Percentiles rank a stretch among this genome's conserved stretches.
phyloP scores from a whole-genome alignment of 2,797 vertebrate genomes.

The Xiphorhynchus erythropygius region DNA sequence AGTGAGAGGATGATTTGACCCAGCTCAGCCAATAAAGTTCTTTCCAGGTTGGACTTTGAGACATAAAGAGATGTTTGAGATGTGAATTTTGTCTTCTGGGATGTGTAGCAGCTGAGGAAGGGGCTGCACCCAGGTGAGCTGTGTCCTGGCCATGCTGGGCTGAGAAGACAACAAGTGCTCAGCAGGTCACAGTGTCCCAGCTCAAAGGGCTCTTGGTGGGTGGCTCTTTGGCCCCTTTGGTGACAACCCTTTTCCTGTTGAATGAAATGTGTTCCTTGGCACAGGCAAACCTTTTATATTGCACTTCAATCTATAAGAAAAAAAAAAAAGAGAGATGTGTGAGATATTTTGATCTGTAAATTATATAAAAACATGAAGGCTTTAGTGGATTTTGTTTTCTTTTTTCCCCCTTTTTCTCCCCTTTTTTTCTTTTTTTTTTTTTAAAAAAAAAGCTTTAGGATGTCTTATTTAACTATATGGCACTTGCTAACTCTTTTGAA shows the following conservation, averaged over 20 bases:
- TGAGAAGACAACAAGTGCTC: not conserved
- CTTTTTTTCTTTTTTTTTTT: rapidly evolving
- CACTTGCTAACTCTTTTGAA: not conserved
- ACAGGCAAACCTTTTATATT: not conserved
- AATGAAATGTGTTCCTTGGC: not conserved
- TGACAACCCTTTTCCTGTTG: not conserved
- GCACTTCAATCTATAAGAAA: not conserved
- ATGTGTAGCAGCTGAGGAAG: not conserved
- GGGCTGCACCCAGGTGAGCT: not conserved
- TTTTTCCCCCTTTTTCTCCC: not conserved
- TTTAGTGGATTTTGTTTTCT: rapidly evolving
- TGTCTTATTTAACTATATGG: not conserved
- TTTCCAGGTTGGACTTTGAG: not conserved
- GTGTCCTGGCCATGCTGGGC: too few relatives aligned
- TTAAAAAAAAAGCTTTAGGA: not conserved
- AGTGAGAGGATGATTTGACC: not conserved
- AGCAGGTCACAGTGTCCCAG: not conserved
- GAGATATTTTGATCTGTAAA: not conserved
- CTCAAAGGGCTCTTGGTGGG: not conserved
- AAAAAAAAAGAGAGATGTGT: rapidly evolving
- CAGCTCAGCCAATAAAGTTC: not conserved
- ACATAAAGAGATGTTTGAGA: not conserved
- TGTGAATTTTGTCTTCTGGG: not conserved
- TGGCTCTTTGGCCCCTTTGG: not conserved
- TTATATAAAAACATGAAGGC: not conserved